Evolutionary conservation across 2,888 invertebrate species (phyloP).

Genomic region (Zele albiditarsus): DNA sequence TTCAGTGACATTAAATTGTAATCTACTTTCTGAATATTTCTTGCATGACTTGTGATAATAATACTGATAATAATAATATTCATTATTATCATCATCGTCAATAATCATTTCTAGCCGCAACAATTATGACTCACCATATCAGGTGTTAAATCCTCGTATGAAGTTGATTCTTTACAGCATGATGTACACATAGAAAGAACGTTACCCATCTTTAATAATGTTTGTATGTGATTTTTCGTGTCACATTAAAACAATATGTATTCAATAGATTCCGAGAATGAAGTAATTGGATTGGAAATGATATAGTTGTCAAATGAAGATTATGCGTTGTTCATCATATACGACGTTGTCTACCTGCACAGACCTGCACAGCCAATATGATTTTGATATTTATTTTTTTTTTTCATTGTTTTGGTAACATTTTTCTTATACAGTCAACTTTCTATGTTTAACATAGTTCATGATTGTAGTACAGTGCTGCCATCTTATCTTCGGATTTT

Average conservation of each 20-base stretch:
- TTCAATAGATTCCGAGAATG: background rate
- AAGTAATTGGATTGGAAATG: background rate
- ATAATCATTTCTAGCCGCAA: slow-evolving; percentile 17
- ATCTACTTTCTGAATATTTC: no score
- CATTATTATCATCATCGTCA: background rate
- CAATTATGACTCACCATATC: slow-evolving; percentile 74
- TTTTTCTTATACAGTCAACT: background rate
- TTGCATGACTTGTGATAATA: background rate
- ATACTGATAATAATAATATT: background rate
- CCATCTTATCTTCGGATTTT: no score
- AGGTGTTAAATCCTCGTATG: slow-evolving; percentile 76
- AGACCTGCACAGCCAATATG: background rate
- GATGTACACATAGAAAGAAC: slow-evolving; percentile 72
- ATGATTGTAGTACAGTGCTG: no score
- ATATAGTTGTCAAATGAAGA: background rate
- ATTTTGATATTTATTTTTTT: background rate
- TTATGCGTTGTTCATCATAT: background rate
- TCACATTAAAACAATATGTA: background rate
- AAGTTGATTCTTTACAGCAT: slow-evolving; percentile 76
- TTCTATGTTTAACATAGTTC: no score
- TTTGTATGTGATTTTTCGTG: background rate
- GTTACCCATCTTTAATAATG: slow-evolving; percentile 56
- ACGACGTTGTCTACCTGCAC: background rate
- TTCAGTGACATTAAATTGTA: no score
- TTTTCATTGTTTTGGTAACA: background rate